phyloP scores from a whole-genome alignment of 2,888 invertebrate species.

The Caenorhabditis auriculariae region DNA sequence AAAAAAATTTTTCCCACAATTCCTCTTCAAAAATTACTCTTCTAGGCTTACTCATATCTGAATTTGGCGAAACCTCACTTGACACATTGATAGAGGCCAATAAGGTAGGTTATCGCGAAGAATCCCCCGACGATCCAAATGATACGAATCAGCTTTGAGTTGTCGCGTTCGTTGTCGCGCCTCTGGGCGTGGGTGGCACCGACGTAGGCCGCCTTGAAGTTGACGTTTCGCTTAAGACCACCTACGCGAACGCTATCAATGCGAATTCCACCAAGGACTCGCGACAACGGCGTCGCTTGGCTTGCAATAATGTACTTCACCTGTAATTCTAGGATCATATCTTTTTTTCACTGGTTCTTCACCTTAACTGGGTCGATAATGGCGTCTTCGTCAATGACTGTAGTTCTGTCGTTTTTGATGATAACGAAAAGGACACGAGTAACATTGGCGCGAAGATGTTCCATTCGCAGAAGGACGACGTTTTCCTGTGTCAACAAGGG shows the following conservation, averaged over 20 bases:
- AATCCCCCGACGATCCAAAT: slow-evolving; percentile 26
- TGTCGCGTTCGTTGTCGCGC: slow-evolving; percentile 22
- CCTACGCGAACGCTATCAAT: slow-evolving; percentile 47
- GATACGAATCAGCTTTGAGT: slow-evolving; percentile 31
- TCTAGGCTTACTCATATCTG: not conserved
- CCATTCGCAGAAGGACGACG: slow-evolving; percentile 54
- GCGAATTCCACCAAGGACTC: slow-evolving; percentile 57
- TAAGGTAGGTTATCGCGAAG: slow-evolving; percentile 45
- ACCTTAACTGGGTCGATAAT: slow-evolving; percentile 47
- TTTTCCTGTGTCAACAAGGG: slow-evolving; percentile 53
- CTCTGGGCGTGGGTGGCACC: slow-evolving; percentile 13
- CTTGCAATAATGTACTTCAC: slow-evolving; percentile 53
- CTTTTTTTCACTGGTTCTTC: not conserved
- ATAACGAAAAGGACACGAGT: slow-evolving; percentile 55
- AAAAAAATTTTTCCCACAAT: too few species aligned
- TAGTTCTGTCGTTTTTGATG: slow-evolving; percentile 28
- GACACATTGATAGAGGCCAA: slow-evolving; percentile 38
- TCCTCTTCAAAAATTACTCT: too few species aligned
- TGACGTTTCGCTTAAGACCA: slow-evolving; percentile 17
- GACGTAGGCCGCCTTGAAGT: slow-evolving; percentile 3
- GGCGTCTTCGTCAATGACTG: slow-evolving; percentile 11
- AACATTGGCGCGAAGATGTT: slow-evolving; percentile 35
- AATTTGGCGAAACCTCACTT: slow-evolving; percentile 13
- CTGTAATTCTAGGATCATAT: too few species aligned
- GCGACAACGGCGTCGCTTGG: slow-evolving; percentile 47